Percentiles rank a stretch among this genome's conserved stretches.
These are phyloP conservation scores for Arion vulgaris DNA, from an alignment of 1,140 invertebrate species.

Conservation along the genomic window DNA sequence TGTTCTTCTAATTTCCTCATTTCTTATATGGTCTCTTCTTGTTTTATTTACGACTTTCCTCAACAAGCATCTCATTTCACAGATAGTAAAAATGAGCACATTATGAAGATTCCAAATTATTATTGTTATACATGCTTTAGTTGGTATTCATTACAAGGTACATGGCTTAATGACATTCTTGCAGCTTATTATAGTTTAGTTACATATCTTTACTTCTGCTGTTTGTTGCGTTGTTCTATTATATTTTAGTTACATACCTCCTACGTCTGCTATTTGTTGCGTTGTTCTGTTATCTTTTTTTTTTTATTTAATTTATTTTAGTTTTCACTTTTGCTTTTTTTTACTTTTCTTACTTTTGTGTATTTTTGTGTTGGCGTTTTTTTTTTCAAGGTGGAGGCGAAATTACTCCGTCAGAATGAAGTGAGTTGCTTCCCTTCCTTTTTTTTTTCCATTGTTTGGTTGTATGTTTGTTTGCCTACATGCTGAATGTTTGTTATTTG, in stretches of 20 bases:
- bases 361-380: not conserved
- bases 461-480: not conserved
- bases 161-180: too few species aligned
- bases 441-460: constrained; percentile 5
- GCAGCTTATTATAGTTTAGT: too few species aligned
- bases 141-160: not conserved
- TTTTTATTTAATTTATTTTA: not conserved
- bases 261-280: not conserved
- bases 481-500: too few species aligned
- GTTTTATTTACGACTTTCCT: too few species aligned
- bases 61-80: too few species aligned
- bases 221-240: not conserved
- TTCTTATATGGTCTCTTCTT: too few species aligned
- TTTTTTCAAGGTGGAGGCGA: constrained; percentile 39
- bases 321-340: not conserved
- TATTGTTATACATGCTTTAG: not conserved
- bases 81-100: too few species aligned
- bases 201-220: too few species aligned
- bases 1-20: too few species aligned
- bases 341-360: not conserved
- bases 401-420: constrained; percentile 41
- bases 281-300: not conserved
- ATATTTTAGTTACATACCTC: not conserved
- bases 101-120: too few species aligned
- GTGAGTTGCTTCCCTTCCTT: constrained; percentile 33